Evolutionary conservation across 1,140 invertebrate genomes (phyloP).

Genomic region (Cydia pomonella): DNA sequence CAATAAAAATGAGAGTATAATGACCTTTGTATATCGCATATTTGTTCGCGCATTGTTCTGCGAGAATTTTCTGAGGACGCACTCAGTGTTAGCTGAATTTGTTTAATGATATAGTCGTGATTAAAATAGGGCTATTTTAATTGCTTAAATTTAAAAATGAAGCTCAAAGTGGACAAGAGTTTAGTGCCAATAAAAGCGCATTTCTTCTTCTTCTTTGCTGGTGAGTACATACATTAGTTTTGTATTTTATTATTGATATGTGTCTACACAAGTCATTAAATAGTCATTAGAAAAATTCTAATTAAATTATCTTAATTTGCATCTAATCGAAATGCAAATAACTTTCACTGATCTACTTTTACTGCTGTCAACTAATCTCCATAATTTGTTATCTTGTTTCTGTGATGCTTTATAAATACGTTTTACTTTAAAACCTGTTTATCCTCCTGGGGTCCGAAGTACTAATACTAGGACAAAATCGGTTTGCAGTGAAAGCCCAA

Average conservation of each 20-base stretch:
- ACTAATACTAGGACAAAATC: too few relatives aligned
- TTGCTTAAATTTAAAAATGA: constrained; percentile 53
- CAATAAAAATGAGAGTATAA: constrained; percentile 25
- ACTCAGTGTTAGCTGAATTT: background rate
- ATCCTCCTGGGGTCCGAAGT: too few relatives aligned
- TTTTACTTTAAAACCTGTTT: too few relatives aligned
- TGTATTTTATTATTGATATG: background rate
- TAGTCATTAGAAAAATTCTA: background rate
- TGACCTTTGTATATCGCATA: background rate
- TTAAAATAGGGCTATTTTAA: background rate
- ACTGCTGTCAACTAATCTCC: background rate
- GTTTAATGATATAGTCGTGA: background rate
- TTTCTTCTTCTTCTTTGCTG: constrained; percentile 91
- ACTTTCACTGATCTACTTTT: background rate
- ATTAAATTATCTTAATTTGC: background rate
- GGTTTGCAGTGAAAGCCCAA: too few relatives aligned
- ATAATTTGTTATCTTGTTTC: background rate
- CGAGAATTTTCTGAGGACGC: background rate
- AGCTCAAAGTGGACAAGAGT: constrained; percentile 83
- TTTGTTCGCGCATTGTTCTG: background rate
- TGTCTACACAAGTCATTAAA: background rate
- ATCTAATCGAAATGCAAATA: background rate
- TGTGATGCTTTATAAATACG: too few relatives aligned
- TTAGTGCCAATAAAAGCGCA: constrained; percentile 89
- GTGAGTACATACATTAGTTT: constrained; percentile 76